Evolutionary conservation across 2,797 vertebrate genomes (phyloP).

Genomic region (Craterocephalus amniculus): DNA sequence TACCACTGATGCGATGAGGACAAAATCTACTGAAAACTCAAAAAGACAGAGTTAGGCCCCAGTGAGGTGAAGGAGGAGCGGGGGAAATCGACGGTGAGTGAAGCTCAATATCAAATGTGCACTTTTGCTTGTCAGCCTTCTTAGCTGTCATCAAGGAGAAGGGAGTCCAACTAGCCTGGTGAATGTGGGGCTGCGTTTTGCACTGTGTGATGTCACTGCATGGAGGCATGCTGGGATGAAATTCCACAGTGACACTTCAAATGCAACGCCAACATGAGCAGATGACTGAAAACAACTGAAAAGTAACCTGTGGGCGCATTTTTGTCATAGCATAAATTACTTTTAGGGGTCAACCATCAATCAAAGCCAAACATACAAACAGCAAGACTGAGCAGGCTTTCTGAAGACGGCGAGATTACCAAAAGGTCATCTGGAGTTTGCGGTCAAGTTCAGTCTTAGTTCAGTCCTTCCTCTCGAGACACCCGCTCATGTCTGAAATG

Average conservation of each 20-base stretch:
- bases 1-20: slow-evolving; percentile 47
- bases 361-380: slow-evolving; percentile 32
- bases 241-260: slow-evolving; percentile 69
- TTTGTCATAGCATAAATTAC: slow-evolving; percentile 45
- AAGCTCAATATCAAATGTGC: slow-evolving; percentile 68
- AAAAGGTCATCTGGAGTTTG: slow-evolving; percentile 45
- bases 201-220: slow-evolving; percentile 58
- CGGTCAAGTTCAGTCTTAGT: slow-evolving; percentile 40
- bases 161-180: slow-evolving; percentile 47
- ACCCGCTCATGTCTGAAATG: neutral
- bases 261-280: slow-evolving; percentile 46
- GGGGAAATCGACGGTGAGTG: slow-evolving; percentile 43
- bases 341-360: slow-evolving; percentile 57
- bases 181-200: slow-evolving; percentile 21
- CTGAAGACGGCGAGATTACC: slow-evolving; percentile 2
- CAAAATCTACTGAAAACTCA: slow-evolving; percentile 34
- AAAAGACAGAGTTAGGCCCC: slow-evolving; percentile 39
- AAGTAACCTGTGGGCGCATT: slow-evolving; percentile 34
- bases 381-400: slow-evolving; percentile 28
- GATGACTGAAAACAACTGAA: slow-evolving; percentile 30
- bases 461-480: slow-evolving; percentile 15
- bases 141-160: slow-evolving; percentile 62
- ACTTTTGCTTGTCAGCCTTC: slow-evolving; percentile 67
- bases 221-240: slow-evolving; percentile 40
- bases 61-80: slow-evolving; percentile 21